phyloP scores from a whole-genome alignment of 2,797 vertebrate species.

The Myotis planiceps region DNA sequence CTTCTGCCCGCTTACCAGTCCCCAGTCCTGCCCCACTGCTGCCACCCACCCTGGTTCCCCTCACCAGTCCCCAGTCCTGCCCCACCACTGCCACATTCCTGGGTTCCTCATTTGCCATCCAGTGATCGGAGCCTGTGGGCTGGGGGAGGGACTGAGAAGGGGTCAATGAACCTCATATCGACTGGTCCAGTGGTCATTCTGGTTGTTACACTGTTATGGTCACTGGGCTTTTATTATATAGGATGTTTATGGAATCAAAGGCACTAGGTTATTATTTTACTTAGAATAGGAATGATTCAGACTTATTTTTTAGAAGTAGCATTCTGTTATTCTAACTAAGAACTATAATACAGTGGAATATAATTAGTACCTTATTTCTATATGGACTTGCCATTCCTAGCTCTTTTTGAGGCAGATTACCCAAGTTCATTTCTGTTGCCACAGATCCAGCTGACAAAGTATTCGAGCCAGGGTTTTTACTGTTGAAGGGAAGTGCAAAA shows the following conservation, averaged over 20 bases:
- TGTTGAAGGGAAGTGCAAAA: conserved; percentile 15
- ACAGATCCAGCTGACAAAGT: conserved; percentile 11
- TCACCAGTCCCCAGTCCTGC: no score
- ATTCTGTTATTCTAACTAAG: conserved; percentile 32
- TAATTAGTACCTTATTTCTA: conserved; percentile 28
- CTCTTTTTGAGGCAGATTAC: conserved; percentile 16
- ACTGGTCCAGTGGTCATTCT: no score
- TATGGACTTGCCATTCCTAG: neutral
- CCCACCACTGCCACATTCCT: no score
- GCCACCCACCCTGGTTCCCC: no score
- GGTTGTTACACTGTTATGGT: no score
- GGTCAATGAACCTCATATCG: no score
- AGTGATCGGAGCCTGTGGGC: no score
- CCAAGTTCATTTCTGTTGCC: neutral
- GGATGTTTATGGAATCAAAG: neutral
- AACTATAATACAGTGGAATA: neutral
- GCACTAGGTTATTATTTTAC: neutral
- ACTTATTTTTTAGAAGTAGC: conserved; percentile 6
- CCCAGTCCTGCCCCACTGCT: no score
- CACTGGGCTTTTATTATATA: no score
- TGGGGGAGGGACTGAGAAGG: no score
- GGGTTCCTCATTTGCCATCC: no score
- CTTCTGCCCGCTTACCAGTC: no score
- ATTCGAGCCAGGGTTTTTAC: neutral
- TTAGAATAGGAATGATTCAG: neutral